Conservation (phyloP, 2,113 vertebrate species). For the Trachemys scripta region DNA sequence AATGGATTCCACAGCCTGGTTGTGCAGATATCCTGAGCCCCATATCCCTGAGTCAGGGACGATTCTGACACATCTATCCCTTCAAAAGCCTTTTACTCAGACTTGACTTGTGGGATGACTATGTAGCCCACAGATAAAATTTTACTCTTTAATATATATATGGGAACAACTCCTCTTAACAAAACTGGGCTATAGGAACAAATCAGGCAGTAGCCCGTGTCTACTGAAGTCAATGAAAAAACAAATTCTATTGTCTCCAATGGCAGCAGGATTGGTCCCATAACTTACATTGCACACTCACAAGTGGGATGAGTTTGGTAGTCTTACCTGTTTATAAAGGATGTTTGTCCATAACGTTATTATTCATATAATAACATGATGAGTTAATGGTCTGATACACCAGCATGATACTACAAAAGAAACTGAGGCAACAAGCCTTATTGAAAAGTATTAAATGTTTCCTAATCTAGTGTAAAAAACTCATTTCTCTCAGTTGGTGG, state of each 20-base stretch:
- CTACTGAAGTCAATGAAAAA: not conserved
- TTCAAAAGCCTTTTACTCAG: not conserved
- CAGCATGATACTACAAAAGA: not conserved
- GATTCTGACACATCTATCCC: not conserved
- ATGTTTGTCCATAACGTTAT: not conserved
- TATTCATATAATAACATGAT: not conserved
- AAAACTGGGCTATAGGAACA: not conserved
- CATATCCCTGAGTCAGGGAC: not conserved
- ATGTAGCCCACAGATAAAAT: rapidly evolving
- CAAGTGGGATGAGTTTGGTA: not conserved
- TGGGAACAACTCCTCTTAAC: not conserved
- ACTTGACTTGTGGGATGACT: not conserved
- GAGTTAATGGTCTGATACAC: not conserved
- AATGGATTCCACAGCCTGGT: too few relatives aligned
- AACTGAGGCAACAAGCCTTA: not conserved
- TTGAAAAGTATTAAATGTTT: not conserved
- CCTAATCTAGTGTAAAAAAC: not conserved
- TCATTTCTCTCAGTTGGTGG: not conserved
- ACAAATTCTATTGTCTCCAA: not conserved
- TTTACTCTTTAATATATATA: not conserved
- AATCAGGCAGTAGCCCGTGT: not conserved
- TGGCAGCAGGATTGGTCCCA: not conserved
- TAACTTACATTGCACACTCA: not conserved
- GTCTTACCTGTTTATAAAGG: not conserved
- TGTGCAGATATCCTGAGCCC: not conserved